Evolutionary conservation across 64 coral and sea anemone genomes (phyloP), one percentile per base, ranked within the genome.

Genomic region (Montipora capricornis): DNA sequence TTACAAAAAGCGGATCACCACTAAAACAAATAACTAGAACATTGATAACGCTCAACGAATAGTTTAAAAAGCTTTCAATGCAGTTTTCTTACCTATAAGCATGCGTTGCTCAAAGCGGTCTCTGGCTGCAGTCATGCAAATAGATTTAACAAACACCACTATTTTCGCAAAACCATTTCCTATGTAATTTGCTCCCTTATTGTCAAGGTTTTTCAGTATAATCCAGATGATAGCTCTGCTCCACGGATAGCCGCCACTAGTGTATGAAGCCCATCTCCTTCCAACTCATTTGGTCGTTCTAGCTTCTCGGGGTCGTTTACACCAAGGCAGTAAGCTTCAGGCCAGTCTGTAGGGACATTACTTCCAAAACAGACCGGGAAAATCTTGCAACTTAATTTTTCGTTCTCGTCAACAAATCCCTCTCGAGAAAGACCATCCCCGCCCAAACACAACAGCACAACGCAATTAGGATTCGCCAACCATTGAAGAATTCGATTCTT

Each of bases 211-310:
- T 0, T 12, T 64, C 15, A 64, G 14, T 64, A 47, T 46, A 15
- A 45, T 11, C 13, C 46, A 49, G 45, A 12, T 57, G 53, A 8
- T 49, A 20, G 50, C 19, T 69, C 62, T 19, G 8, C 45, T 49
- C 82, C 82, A 12, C 62, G 61, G 11, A 86, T 86, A 1, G 82
- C 82, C 6, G 82, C 82, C 7, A 86, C 82, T 50, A 86, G 82
- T 1, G 82, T 71, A 22, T 86, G 67, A 20, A 86, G 67, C 5
- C 66, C 66, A 11, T 50, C 47, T 0, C 64, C 66, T 20, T 86
- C 82, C n/a, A 86, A 73, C 13, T 86, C 66, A 49, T 86, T 86
- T 26, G 82, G 82, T 22, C 82, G 67, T 6, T 86, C 19, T 71
- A 86, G n/a, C 14, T 6, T 86, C 62, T 86, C 82, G 29, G 82